Conservation (phyloP, 1,140 invertebrate genomes). For the Papilio glaucus region DNA sequence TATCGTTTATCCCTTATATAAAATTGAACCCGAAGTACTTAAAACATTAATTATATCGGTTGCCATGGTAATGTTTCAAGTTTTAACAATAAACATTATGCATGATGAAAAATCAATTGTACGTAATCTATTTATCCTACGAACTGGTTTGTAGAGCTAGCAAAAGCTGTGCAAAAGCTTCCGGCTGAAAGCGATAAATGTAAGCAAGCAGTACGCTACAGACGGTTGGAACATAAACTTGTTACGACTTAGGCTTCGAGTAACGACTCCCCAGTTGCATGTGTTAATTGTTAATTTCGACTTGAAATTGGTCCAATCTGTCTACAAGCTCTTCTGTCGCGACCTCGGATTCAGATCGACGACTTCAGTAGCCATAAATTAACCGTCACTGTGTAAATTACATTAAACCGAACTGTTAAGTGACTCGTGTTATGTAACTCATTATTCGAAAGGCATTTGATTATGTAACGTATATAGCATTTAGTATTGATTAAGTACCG, state of each 20-base stretch:
- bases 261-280: slow-evolving; percentile 35
- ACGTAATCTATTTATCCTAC: neutral
- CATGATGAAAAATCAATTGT: neutral
- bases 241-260: slow-evolving; percentile 33
- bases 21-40: too few relatives aligned
- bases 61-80: too few relatives aligned
- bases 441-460: slow-evolving; percentile 1
- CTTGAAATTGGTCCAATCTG: slow-evolving; percentile 40
- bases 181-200: slow-evolving; percentile 25
- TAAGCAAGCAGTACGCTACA: slow-evolving; percentile 21
- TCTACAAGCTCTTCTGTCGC: slow-evolving; percentile 33
- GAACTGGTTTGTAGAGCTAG: slow-evolving; percentile 8
- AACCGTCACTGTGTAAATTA: slow-evolving; percentile 15
- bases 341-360: slow-evolving; percentile 18
- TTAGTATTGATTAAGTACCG: neutral
- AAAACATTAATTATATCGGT: too few relatives aligned
- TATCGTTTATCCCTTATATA: too few relatives aligned
- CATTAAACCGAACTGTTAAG: slow-evolving; percentile 14
- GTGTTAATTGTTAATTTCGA: slow-evolving; percentile 45
- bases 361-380: neutral
- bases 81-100: too few relatives aligned
- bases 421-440: neutral
- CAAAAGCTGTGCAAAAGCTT: slow-evolving; percentile 29
- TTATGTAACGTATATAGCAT: slow-evolving; percentile 14
- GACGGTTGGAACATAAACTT: slow-evolving; percentile 37